These are phyloP conservation scores for Phytoseiulus persimilis DNA, from an alignment of 2,888 invertebrate species.

Conservation along the genomic window DNA sequence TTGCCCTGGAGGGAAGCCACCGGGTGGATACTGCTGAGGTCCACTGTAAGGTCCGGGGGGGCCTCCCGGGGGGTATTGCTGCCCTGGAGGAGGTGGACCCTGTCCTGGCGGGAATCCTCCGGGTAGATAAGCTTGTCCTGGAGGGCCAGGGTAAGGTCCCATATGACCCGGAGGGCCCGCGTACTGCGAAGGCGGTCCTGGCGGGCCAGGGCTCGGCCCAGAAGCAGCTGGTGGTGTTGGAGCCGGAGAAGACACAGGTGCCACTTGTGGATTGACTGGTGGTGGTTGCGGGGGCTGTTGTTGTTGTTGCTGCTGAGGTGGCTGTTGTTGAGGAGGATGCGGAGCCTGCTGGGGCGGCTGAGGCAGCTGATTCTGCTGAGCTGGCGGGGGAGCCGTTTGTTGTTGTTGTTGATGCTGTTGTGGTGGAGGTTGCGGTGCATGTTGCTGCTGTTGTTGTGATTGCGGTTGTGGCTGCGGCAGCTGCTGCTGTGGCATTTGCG, in stretches of 20 bases:
- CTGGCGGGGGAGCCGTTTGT: constrained; percentile 43
- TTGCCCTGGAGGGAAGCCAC: constrained; percentile 53
- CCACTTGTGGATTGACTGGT: constrained; percentile 37
- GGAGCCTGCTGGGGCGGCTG: background rate
- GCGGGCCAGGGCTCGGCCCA: constrained; percentile 58
- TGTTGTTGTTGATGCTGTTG: constrained; percentile 37
- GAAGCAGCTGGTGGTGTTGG: constrained; percentile 44
- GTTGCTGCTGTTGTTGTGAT: background rate
- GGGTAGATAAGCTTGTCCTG: constrained; percentile 54
- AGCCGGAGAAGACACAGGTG: constrained; percentile 46
- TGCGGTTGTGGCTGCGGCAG: background rate
- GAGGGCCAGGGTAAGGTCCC: constrained; percentile 54
- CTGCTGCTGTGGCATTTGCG: background rate
- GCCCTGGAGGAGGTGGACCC: constrained; percentile 20
- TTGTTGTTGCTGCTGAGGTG: background rate
- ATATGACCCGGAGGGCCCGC: constrained; percentile 8
- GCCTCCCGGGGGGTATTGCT: constrained; percentile 13
- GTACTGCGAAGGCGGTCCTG: constrained; percentile 52
- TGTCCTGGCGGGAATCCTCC: constrained; percentile 47
- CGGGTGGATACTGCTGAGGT: constrained; percentile 34
- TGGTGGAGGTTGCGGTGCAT: background rate
- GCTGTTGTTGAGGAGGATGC: background rate
- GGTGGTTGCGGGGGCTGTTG: background rate
- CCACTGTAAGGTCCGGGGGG: background rate
- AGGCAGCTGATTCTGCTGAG: constrained; percentile 45